Evolutionary conservation across 2,888 invertebrate genomes (phyloP).

Genomic region (Lottia gigantea): DNA sequence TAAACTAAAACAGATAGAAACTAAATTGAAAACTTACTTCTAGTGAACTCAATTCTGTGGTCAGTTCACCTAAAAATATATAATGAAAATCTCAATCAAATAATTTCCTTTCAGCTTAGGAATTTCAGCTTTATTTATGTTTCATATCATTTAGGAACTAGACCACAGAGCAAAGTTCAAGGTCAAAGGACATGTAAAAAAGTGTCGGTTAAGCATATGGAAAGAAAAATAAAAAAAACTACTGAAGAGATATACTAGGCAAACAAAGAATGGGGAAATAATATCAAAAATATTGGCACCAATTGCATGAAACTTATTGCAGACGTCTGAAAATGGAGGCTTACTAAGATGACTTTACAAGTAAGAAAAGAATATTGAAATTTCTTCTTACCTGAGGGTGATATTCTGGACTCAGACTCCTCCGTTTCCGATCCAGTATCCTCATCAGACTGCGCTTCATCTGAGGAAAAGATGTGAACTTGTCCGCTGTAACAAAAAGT

Average conservation of each 20-base stretch:
- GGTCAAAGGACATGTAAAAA: too few relatives aligned
- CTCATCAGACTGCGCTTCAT: conserved; percentile 42
- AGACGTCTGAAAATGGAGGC: too few relatives aligned
- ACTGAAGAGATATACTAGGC: background rate
- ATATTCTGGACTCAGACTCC: conserved; percentile 31
- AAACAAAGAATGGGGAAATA: too few relatives aligned
- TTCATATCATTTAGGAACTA: background rate
- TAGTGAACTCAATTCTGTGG: conserved; percentile 9
- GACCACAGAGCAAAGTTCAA: background rate
- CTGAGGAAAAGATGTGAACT: conserved; percentile 58
- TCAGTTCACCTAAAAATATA: conserved; percentile 9
- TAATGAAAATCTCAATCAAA: background rate
- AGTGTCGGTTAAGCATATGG: too few relatives aligned
- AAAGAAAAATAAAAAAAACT: too few relatives aligned
- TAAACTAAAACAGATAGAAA: too few relatives aligned
- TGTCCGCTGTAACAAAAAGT: conserved; percentile 62
- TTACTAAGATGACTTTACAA: too few relatives aligned
- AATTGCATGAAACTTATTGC: too few relatives aligned
- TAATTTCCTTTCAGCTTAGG: too few relatives aligned
- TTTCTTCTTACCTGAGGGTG: conserved; percentile 32
- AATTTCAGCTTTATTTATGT: too few relatives aligned
- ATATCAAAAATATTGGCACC: too few relatives aligned
- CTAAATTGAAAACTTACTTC: background rate
- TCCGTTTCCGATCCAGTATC: conserved; percentile 47
- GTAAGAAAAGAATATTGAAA: background rate